Base-by-base conservation (phyloP, 2,888 invertebrate genomes). In the Latrodectus hesperus region DNA sequence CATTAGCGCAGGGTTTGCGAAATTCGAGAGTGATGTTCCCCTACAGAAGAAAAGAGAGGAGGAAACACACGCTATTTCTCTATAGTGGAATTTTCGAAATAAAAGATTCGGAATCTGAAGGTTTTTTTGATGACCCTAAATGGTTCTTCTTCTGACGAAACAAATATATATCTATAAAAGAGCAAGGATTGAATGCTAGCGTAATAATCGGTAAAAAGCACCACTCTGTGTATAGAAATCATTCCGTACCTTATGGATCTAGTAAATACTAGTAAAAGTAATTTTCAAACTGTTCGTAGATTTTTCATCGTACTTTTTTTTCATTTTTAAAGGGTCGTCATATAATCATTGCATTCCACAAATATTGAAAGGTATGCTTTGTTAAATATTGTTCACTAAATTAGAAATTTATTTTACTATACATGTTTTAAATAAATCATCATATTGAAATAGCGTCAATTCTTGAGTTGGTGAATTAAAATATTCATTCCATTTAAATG, bases 61-160 rank as follows among this genome's bases (percentile, higher is more conserved):
- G 26, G 67, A 74, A 71, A 52, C 73, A 73, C 71, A 52, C 72
- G 52, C 81, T 74, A 74, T 81, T 81, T 74, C 67, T 75, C 55
- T 74, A 16, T 17, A 22, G 51, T 55, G 79, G 78, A 79, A 84
- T 84, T 84, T 84, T 84, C 70, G 73, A 74, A 74, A 67, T 79
- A 49, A 79, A 84, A 67, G 74, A 68, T 79, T 84, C 67, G 68
- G 78, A 84, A 74, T 84, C 55, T 68, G 78, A 79, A 77, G 72
- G 78, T 60, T 78, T 78, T 84, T 84, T 84, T 84, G 84, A 84
- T 84, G 84, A 84, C 78, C 84, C 78, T 84, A 84, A 84, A 78
- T 84, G 78, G 84, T 73, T 84, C 84, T 84, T 82, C 82, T 82
- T 82, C 68, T 74, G 75, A 75, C 82, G 68, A 68, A 82, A 82